Base-by-base conservation (phyloP, 2,113 vertebrate genomes). In the Phyllopteryx taeniolatus region DNA sequence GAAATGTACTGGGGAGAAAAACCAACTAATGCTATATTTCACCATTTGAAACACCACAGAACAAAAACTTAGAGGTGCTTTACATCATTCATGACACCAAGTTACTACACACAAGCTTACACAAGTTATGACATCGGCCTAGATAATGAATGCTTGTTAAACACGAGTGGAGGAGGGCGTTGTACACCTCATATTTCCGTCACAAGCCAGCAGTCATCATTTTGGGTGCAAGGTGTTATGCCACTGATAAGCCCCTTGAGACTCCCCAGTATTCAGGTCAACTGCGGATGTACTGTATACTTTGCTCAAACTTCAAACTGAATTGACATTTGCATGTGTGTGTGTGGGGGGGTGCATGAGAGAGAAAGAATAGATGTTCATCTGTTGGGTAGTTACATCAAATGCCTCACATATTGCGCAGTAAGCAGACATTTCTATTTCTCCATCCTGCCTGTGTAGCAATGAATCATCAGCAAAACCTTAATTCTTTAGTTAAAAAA, bases 391-490 rank as follows among this genome's bases (percentile, higher is more conserved):
- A 49, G 54, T 82, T 75, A 71, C 71, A 83, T 85, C 74, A 81
- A 70, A 68, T 74, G 43, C 57, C 72, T 75, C 72, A 65, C 49
- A 69, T 77, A 73, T 73, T 69, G 69, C 71, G 73, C 33, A 81
- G 78, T 79, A 76, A 75, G 67, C 57, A 14, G 19, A 46, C 39
- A 42, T 63, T 65, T 73, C 75, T 60, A 57, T 64, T 73, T 43
- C 54, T 82, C 57, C 47, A 12, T 76, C 68, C 74, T 74, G 59
- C 76, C 61, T 82, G 81, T 82, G 65, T 57, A 51, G 72, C 68
- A 62, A 80, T 87, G 75, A 76, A 83, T 87, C 77, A 80, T 82
- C 79, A 81, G 53, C 19, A 81, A 33, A 61, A 73, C 73, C 70
- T 76, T 83, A 73, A 79, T 82, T 76, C 3, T 35, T 35, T 14